phyloP scores from a whole-genome alignment of 2,113 vertebrate species.

The Neogobius melanostomus region DNA sequence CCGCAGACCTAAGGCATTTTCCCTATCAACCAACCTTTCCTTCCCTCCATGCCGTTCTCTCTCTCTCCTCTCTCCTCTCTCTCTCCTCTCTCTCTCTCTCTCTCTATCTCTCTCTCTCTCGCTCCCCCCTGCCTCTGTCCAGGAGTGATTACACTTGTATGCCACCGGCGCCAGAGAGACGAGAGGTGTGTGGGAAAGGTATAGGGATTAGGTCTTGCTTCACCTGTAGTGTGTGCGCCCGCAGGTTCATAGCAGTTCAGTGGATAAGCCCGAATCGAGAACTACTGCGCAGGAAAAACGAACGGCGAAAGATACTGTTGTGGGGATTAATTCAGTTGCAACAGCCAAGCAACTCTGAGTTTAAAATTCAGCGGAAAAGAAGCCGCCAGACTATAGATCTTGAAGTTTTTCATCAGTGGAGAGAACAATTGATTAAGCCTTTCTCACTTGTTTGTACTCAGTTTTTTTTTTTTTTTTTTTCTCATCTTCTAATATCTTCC shows the following conservation, averaged over 20 bases:
- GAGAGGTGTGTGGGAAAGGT: slow-evolving; percentile 38
- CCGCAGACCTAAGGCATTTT: slow-evolving; percentile 28
- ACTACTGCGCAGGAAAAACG: not conserved
- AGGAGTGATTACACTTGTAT: slow-evolving; percentile 54
- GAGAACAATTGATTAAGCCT: not conserved
- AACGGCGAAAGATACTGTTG: not conserved
- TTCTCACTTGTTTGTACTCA: not conserved
- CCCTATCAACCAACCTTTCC: slow-evolving; percentile 15
- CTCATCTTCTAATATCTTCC: not conserved
- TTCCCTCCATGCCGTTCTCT: slow-evolving; percentile 4
- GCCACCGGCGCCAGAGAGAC: slow-evolving; percentile 19
- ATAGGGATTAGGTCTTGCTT: slow-evolving; percentile 32
- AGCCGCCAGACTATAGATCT: not conserved
- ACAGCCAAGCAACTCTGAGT: not conserved
- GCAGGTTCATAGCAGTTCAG: slow-evolving; percentile 21
- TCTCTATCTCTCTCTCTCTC: slow-evolving; percentile 23
- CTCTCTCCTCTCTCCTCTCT: slow-evolving; percentile 23
- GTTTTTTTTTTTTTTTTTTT: not conserved
- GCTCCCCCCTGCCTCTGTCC: slow-evolving; percentile 42
- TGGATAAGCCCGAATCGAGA: slow-evolving; percentile 3
- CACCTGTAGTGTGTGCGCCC: slow-evolving; percentile 15
- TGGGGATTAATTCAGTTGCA: slow-evolving; percentile 3
- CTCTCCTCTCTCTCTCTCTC: slow-evolving; percentile 15
- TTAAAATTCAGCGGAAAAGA: not conserved
- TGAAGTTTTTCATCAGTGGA: not conserved